Evolutionary conservation across 2,113 vertebrate species (phyloP), one percentile per base, ranked within the genome.

Genomic region (Zapornia atra): DNA sequence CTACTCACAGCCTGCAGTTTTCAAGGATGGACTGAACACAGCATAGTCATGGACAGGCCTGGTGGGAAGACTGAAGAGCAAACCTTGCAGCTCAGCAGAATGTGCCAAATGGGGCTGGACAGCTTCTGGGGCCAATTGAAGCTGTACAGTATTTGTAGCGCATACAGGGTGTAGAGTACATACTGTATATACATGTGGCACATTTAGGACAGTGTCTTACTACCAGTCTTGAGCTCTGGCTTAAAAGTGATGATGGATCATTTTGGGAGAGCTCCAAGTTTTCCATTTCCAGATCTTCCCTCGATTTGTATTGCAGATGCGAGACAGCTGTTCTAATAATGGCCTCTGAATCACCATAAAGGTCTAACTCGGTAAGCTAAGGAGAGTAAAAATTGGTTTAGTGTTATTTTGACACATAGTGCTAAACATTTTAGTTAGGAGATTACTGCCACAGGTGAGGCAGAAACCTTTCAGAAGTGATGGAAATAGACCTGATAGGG

Each of bases 11-110:
- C 21, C 33, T 4, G 0, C 0, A 0, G 7, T 69, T 82, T 83
- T 66, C 26, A 18, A 36, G 20, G n/a, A 13, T 50, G 25, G 34
- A 19, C 31, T 54, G 31, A 59, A 66, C 7, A 72, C 4, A 44
- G 2, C 0, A 0, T 5, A 60, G 34, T 26, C 51, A 66, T 0
- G 5, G 46, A 50, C n/a, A 66, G 19, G 7, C 8, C 46, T 86
- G 21, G 8, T 75, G 31, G 38, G 50, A 75, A 69, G n/a, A 88
- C 29, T 31, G 50, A 31, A 10, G 14, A 59, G 25, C 36, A 69
- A 91, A 64, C 7, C 11, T 19, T 68, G 31, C 14, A 61, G 38
- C 11, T 85, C 44, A 83, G 59, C 21, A 81, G 80, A 86, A 36
- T 44, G 78, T 48, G 24, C 26, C 40, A 59, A 24, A 26, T 56